Conservation (phyloP, 2,113 vertebrate genomes). For the Barnardius zonarius region DNA sequence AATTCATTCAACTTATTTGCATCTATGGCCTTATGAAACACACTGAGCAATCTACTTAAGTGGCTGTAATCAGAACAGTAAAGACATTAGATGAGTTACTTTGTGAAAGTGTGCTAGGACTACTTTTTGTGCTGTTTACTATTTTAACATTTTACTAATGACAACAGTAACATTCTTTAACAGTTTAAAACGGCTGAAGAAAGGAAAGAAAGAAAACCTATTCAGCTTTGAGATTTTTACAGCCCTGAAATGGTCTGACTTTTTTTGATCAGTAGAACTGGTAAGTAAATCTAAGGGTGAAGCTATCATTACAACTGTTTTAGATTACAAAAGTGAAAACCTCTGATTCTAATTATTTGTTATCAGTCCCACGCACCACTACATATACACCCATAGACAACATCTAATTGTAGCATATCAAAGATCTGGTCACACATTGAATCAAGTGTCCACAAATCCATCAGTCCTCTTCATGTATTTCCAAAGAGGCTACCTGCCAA, state of each 20-base stretch:
- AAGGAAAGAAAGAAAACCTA: background rate
- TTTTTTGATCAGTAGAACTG: background rate
- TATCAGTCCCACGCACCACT: accelerated
- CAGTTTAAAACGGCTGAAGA: background rate
- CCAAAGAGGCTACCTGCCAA: background rate
- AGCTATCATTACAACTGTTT: background rate
- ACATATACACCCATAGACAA: background rate
- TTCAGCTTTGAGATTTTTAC: background rate
- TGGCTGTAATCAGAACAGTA: background rate
- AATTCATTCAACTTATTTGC: background rate
- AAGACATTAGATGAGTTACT: background rate
- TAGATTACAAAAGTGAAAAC: background rate
- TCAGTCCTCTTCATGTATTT: background rate
- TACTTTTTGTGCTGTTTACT: background rate
- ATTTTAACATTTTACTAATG: background rate
- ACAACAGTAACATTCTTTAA: background rate
- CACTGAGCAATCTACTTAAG: background rate
- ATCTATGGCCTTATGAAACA: background rate
- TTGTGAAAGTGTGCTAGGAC: background rate
- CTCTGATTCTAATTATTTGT: background rate
- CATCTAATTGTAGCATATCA: background rate
- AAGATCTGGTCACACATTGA: background rate
- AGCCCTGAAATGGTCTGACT: background rate
- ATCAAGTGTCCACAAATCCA: accelerated
- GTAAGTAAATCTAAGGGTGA: background rate